Conservation (phyloP, 1,140 invertebrate species). For the Caenorhabditis briggsae region DNA sequence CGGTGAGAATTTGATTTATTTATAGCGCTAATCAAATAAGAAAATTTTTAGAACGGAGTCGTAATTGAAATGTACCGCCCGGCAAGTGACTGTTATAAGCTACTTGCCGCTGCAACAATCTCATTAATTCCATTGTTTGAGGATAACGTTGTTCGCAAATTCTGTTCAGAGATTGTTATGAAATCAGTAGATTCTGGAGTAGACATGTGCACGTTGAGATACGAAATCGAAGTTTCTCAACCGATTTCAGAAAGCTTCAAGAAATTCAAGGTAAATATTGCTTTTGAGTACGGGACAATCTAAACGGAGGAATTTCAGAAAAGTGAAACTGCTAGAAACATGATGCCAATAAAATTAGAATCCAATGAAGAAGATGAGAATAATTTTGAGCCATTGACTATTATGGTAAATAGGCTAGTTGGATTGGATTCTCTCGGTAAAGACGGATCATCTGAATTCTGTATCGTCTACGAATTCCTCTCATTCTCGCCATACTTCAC, state of each 20-base stretch:
- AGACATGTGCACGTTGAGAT: constrained; percentile 30
- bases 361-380: neutral
- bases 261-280: constrained; percentile 70
- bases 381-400: constrained; percentile 25
- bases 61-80: constrained; percentile 70
- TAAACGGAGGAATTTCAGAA: constrained; percentile 46
- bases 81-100: constrained; percentile 60
- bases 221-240: constrained; percentile 42
- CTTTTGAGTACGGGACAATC: neutral
- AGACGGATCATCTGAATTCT: constrained; percentile 48
- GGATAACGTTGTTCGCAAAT: constrained; percentile 29
- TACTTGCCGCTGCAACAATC: constrained; percentile 55
- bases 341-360: constrained; percentile 49
- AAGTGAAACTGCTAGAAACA: constrained; percentile 49
- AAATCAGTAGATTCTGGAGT: constrained; percentile 28
- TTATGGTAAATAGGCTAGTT: constrained; percentile 17
- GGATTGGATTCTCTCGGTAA: constrained; percentile 1
- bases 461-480: constrained; percentile 58
- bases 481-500: constrained; percentile 60
- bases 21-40: neutral
- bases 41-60: constrained; percentile 68
- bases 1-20: constrained; percentile 53
- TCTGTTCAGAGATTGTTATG: constrained; percentile 19
- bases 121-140: constrained; percentile 54
- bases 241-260: constrained; percentile 66